A percentile compares a stretch with the other conserved stretches of the same genome.
Evolutionary conservation across 2,888 invertebrate species (phyloP).

Genomic region (Eurois occulta): DNA sequence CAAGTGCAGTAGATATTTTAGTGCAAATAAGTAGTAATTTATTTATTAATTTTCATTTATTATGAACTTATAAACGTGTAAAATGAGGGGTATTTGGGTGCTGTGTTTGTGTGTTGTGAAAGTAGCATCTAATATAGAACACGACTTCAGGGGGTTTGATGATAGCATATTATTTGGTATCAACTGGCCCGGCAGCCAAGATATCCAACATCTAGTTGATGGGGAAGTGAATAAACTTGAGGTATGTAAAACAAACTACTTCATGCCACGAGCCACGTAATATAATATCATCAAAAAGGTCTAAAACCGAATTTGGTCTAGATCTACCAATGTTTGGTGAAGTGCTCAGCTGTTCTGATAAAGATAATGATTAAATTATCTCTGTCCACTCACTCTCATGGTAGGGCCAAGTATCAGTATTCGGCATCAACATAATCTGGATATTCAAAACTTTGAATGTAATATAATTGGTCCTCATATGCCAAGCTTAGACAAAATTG

Average conservation of each 20-base stretch:
- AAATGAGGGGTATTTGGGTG: conserved; percentile 77
- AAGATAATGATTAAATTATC: no score
- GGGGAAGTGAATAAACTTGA: conserved; percentile 73
- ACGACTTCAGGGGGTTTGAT: conserved; percentile 94
- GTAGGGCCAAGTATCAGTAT: neutral
- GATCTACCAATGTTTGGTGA: neutral
- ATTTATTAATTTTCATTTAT: conserved; percentile 40
- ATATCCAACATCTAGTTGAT: conserved; percentile 75
- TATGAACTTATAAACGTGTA: conserved; percentile 63
- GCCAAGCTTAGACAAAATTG: neutral
- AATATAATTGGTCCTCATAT: neutral
- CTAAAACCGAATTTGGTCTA: neutral
- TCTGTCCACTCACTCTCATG: neutral
- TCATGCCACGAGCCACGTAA: neutral
- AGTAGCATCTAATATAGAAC: conserved; percentile 80
- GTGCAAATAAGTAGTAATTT: conserved; percentile 30
- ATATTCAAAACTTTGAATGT: neutral
- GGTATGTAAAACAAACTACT: conserved; percentile 65
- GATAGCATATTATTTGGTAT: conserved; percentile 95
- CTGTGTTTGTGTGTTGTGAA: conserved; percentile 74
- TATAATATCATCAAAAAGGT: neutral
- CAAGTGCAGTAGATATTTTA: conserved; percentile 2
- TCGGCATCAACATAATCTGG: neutral
- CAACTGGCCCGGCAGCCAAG: conserved; percentile 92
- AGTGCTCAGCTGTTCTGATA: neutral